Evolutionary conservation across 2,797 vertebrate species (phyloP).

Genomic region (Siniperca scherzeri): DNA sequence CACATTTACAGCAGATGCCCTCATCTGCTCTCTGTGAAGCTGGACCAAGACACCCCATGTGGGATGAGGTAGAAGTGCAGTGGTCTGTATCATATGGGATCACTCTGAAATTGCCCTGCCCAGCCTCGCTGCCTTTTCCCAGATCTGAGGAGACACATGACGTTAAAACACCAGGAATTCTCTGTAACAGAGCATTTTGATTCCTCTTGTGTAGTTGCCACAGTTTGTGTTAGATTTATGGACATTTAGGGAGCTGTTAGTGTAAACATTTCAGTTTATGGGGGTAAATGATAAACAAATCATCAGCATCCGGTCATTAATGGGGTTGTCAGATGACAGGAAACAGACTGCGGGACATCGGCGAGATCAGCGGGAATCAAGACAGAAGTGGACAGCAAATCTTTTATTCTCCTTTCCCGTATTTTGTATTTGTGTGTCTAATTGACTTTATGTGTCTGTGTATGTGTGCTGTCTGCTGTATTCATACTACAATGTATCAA

Average conservation of each 20-base stretch:
- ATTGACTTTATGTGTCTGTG: background rate
- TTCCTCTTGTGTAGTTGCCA: constrained; percentile 20
- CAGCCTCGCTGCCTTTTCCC: constrained; percentile 16
- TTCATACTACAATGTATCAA: background rate
- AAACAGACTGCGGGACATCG: constrained; percentile 14
- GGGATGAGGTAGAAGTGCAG: constrained; percentile 34
- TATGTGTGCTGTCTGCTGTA: constrained; percentile 14
- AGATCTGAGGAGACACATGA: constrained; percentile 12
- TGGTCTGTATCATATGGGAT: constrained; percentile 30
- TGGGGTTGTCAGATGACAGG: constrained; percentile 39
- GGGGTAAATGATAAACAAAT: constrained; percentile 34
- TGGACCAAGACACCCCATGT: constrained; percentile 15
- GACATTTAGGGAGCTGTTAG: constrained; percentile 4
- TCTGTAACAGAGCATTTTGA: background rate
- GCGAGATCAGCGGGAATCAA: constrained; percentile 25
- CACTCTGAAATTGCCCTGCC: constrained; percentile 28
- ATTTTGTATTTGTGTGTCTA: background rate
- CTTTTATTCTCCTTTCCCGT: background rate
- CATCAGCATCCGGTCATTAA: constrained; percentile 35
- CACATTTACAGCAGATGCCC: constrained; percentile 45
- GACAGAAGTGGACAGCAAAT: constrained; percentile 18
- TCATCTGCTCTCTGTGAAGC: constrained; percentile 30
- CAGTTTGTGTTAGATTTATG: constrained; percentile 17
- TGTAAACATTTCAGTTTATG: constrained; percentile 1
- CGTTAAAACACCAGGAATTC: background rate